Conservation (phyloP, 1,140 invertebrate genomes). For the Andricus grossulariae region DNA sequence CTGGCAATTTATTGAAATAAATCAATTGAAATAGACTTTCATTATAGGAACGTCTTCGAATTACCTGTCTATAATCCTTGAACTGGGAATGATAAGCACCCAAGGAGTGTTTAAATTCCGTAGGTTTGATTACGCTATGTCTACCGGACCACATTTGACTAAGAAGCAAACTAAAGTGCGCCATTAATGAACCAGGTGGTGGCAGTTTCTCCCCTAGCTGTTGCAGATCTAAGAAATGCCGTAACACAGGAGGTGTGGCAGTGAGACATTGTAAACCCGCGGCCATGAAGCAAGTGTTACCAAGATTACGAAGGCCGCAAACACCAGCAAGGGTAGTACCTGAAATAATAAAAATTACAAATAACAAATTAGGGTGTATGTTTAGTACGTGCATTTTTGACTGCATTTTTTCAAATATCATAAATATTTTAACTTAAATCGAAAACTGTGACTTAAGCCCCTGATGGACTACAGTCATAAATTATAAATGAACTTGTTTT, state of each 20-base stretch:
- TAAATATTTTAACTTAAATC: no score
- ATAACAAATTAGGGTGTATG: no score
- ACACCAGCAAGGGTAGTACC: slow-evolving; percentile 74
- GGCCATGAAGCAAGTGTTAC: slow-evolving; percentile 86
- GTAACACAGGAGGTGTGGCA: slow-evolving; percentile 77
- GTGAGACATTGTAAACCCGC: slow-evolving; percentile 82
- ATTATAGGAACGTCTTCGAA: slow-evolving; percentile 6
- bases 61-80: slow-evolving; percentile 79
- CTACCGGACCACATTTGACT: slow-evolving; percentile 81
- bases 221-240: slow-evolving; percentile 77
- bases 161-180: slow-evolving; percentile 78
- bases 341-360: slow-evolving; percentile 44
- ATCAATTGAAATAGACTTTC: neutral
- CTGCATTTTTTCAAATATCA: no score
- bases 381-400: no score
- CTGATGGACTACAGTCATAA: no score
- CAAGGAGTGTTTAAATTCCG: slow-evolving; percentile 80
- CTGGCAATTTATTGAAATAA: no score
- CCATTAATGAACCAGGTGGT: slow-evolving; percentile 71
- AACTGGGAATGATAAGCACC: slow-evolving; percentile 81
- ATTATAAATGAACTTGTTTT: no score
- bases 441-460: no score
- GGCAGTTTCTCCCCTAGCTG: slow-evolving; percentile 69
- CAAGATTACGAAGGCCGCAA: slow-evolving; percentile 82
- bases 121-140: slow-evolving; percentile 77